Base-by-base conservation (phyloP, 2,888 invertebrate genomes). In the Latrodectus hesperus region DNA sequence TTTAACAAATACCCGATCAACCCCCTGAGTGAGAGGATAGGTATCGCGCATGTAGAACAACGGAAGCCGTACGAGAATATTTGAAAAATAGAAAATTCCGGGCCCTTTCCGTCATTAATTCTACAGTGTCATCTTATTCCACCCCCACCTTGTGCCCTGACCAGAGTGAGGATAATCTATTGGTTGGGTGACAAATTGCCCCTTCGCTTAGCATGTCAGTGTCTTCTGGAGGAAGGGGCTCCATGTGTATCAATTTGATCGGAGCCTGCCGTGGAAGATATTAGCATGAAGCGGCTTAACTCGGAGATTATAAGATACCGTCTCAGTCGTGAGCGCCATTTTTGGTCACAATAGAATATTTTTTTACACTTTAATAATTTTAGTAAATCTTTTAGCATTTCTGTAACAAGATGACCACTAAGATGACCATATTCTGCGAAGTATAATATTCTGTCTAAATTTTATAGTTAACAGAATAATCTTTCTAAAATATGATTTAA, bases 141-240 rank as follows among this genome's bases (percentile, higher is more conserved):
- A 65, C 22, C 14, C 12, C 68, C 68, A 53, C 74, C 76, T 55
- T 67, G n/a, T 65, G 17, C 55, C 17, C 26, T 26, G 67, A 22
- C 68, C 65, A 82, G 73, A 78, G 84, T 84, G 84, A 84, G 84
- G 84, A 84, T 84, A 84, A 84, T 84, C 84, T 84, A 84, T 84
- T 67, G 84, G 84, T 78, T 67, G 84, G 84, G 84, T 84, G 84
- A 84, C 84, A 84, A 84, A 84, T 84, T 84, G 84, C 84, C 84
- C 84, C 84, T 78, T 84, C 78, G 77, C 84, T 72, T 77, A 71
- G 77, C 65, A 51, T 84, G 72, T 78, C 77, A 73, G 78, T 52
- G 77, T 76, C 73, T 52, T 67, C 52, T 14, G 67, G 76, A 53
- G n/a, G 53, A 53, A 71, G 82, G 64, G 75, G 83, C 71, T 49